Conservation (phyloP, 2,888 invertebrate species). For the Scaptomyza parva region DNA sequence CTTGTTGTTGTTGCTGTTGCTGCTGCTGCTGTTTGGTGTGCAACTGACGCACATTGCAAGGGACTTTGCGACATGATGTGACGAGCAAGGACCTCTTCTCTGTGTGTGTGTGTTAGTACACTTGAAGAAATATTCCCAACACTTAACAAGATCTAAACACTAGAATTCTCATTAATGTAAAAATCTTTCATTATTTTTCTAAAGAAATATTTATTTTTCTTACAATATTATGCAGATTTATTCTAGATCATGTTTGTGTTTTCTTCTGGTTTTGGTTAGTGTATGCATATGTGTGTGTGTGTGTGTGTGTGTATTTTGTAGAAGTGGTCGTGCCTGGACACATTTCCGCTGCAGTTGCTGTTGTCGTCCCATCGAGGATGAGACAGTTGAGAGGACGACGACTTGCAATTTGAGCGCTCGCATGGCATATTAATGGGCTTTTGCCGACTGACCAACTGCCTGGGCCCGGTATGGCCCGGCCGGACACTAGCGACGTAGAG, state of each 20-base stretch:
- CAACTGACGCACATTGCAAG: constrained; percentile 68
- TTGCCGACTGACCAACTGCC: constrained; percentile 54
- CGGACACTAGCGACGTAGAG: constrained; percentile 20
- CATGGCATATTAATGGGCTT: constrained; percentile 74
- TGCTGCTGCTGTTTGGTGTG: constrained; percentile 50
- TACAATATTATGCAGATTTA: too few species aligned
- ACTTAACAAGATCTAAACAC: background rate
- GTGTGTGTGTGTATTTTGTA: constrained; percentile 15
- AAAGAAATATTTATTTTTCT: background rate
- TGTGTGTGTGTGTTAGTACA: constrained; percentile 11
- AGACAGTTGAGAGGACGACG: constrained; percentile 64
- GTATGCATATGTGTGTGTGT: constrained; percentile 1
- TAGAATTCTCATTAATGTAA: background rate
- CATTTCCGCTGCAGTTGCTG: constrained; percentile 73
- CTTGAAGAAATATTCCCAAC: background rate
- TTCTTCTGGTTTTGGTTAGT: too few species aligned
- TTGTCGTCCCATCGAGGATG: constrained; percentile 33
- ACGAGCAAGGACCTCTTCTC: constrained; percentile 23
- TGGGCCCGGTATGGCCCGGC: too few species aligned
- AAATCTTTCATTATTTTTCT: too few species aligned
- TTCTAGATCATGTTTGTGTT: background rate
- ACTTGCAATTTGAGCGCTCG: constrained; percentile 77
- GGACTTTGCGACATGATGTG: constrained; percentile 47
- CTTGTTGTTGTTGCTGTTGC: constrained; percentile 13
- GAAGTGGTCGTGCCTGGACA: constrained; percentile 62